A percentile compares a stretch with the other conserved stretches of the same genome.
Conservation (phyloP, 2,888 invertebrate species). For the Tortrix viridana region DNA sequence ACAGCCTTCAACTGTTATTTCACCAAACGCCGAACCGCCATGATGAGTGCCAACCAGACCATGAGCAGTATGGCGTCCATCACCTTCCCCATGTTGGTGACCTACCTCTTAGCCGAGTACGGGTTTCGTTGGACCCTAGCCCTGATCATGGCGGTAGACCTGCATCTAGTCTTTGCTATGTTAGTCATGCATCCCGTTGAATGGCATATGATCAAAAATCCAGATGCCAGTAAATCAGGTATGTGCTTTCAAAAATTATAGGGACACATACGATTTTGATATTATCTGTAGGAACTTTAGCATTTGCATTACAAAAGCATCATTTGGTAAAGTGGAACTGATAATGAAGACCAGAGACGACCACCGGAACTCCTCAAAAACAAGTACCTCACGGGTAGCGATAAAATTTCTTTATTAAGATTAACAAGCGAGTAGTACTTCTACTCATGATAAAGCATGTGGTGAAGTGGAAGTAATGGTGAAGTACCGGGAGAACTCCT, state of each 20-base stretch:
- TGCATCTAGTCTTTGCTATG: slow-evolving; percentile 88
- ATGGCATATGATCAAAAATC: slow-evolving; percentile 84
- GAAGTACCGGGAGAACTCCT: no score
- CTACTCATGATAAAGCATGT: no score
- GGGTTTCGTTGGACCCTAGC: slow-evolving; percentile 89
- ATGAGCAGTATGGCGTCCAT: slow-evolving; percentile 88
- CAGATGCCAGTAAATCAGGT: slow-evolving; percentile 52
- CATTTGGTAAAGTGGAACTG: no score
- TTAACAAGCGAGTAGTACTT: no score
- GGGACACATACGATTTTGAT: background rate
- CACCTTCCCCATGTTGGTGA: slow-evolving; percentile 86
- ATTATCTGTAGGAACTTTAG: no score
- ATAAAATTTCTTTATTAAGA: no score
- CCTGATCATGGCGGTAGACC: slow-evolving; percentile 86
- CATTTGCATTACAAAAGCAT: no score
- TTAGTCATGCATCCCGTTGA: slow-evolving; percentile 89
- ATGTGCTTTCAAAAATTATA: slow-evolving; percentile 25
- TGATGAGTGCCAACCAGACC: slow-evolving; percentile 90
- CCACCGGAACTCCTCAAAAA: no score
- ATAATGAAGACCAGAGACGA: no score
- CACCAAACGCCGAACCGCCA: slow-evolving; percentile 86
- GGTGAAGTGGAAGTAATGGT: no score
- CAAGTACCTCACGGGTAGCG: no score
- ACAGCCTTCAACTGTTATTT: slow-evolving; percentile 91
- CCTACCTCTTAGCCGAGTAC: slow-evolving; percentile 84